phyloP scores from a whole-genome alignment of 2,113 vertebrate genomes.

The Athene noctua region DNA sequence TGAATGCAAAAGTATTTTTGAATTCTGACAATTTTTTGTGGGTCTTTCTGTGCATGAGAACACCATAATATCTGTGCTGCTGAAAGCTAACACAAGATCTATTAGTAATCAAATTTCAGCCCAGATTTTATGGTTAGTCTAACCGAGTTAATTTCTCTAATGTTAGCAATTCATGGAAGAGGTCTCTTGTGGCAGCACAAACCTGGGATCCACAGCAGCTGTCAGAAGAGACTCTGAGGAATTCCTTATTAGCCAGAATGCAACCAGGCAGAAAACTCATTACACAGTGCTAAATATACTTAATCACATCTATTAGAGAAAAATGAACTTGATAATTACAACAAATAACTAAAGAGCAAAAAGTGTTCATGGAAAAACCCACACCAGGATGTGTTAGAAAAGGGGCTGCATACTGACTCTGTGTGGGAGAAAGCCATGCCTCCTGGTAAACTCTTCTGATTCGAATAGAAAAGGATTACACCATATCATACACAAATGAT shows the following conservation, averaged over 20 bases:
- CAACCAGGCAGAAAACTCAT: conserved; percentile 99
- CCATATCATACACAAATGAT: background rate
- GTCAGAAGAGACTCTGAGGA: conserved; percentile 79
- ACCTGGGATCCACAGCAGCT: conserved; percentile 80
- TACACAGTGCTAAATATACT: conserved; percentile 98
- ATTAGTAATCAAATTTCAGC: conserved; percentile 82
- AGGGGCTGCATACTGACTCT: background rate
- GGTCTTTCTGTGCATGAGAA: background rate
- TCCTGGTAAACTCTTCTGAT: background rate
- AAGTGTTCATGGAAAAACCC: conserved; percentile 68
- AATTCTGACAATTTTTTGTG: background rate
- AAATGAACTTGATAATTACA: conserved; percentile 91
- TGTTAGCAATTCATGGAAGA: conserved; percentile 75
- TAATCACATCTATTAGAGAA: conserved; percentile 97
- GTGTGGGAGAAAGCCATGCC: background rate
- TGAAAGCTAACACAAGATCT: conserved; percentile 58
- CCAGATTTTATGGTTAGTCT: conserved; percentile 82
- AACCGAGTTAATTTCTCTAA: conserved; percentile 83
- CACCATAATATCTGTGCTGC: background rate
- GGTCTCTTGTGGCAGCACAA: conserved; percentile 70
- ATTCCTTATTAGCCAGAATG: conserved; percentile 94
- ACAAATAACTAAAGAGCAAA: conserved; percentile 90
- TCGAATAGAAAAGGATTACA: background rate
- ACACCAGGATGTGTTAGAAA: conserved; percentile 28
- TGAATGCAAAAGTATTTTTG: background rate